Base-by-base conservation (phyloP, 2,797 vertebrate genomes). In the Rhincodon typus region DNA sequence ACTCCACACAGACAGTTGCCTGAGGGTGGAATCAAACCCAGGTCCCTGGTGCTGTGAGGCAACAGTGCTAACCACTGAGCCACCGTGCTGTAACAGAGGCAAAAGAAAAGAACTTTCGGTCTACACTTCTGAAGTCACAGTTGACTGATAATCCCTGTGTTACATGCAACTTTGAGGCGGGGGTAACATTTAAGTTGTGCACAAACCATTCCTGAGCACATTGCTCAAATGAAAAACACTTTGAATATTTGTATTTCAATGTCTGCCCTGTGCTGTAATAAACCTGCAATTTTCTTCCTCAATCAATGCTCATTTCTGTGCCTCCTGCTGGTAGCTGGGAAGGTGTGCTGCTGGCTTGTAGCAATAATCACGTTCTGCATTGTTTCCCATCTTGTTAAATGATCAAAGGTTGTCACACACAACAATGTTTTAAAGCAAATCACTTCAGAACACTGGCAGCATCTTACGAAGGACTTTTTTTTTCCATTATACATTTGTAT, bases 311-410 rank as follows among this genome's bases (percentile, higher is more conserved):
- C 66, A 93, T 69, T 90, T 91, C 17, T n/a, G 42, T 38, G 62
- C n/a, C 23, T 93, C 21, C 90, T 93, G 90, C n/a, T 69, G 62
- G 21, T n/a, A 42, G 57, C n/a, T 69, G 90, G 42, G 90, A 38
- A 93, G 17, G n/a, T 93, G 62, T 69, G 90, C 90, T 69, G 90
- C 42, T 69, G 66, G 90, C 25, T 93, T 93, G 13, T 25, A 10
- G 66, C 66, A 93, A 93, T 69, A 93, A 42, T 69, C 66, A 42
- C 42, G n/a, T 69, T n/a, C 38, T 12, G 66, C 90, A 69, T 93
- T 93, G 90, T 69, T 93, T 38, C 23, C 42, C 90, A 93, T 93
- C 90, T 93, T 93, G 90, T 93, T 93, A 93, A 93, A 93, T 23
- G 38, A 93, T 93, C 90, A 93, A 93, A 93, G 90, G 69, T 93